phyloP scores from a whole-genome alignment of 2,797 vertebrate genomes.

The Chelidonichthys spinosus region DNA sequence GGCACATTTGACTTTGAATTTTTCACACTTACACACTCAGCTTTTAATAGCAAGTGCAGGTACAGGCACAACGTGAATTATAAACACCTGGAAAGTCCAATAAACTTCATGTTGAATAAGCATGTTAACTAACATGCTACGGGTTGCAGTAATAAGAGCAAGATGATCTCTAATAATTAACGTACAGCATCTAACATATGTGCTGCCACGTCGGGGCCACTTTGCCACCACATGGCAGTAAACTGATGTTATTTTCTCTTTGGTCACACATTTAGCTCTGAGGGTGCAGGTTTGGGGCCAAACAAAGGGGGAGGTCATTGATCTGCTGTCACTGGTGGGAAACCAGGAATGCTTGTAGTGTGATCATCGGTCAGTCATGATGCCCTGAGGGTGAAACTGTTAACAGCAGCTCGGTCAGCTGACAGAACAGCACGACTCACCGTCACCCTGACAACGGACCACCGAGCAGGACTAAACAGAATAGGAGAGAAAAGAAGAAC shows the following conservation, averaged over 20 bases:
- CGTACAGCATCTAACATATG: no score
- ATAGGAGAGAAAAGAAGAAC: neutral
- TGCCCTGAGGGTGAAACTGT: conserved; percentile 12
- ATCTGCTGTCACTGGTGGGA: neutral
- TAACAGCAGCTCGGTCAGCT: conserved; percentile 41
- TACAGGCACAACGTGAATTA: no score
- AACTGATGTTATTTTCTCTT: neutral
- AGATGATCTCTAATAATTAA: no score
- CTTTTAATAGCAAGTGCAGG: no score
- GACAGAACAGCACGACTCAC: conserved; percentile 6
- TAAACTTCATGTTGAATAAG: no score
- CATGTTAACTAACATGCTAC: no score
- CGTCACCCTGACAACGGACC: neutral
- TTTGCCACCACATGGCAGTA: neutral
- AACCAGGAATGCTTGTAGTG: conserved; percentile 9
- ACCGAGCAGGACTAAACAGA: neutral
- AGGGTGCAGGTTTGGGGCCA: neutral
- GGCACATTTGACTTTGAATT: neutral
- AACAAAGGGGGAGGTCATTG: neutral
- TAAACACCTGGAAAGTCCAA: no score
- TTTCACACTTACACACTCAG: neutral
- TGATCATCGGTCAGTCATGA: conserved; percentile 13
- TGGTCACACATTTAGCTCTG: neutral
- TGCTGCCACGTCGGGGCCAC: neutral
- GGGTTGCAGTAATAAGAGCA: no score